These are phyloP conservation scores for Sebastes reedi DNA, from an alignment of 2,797 vertebrate genomes.

Conservation along the genomic window DNA sequence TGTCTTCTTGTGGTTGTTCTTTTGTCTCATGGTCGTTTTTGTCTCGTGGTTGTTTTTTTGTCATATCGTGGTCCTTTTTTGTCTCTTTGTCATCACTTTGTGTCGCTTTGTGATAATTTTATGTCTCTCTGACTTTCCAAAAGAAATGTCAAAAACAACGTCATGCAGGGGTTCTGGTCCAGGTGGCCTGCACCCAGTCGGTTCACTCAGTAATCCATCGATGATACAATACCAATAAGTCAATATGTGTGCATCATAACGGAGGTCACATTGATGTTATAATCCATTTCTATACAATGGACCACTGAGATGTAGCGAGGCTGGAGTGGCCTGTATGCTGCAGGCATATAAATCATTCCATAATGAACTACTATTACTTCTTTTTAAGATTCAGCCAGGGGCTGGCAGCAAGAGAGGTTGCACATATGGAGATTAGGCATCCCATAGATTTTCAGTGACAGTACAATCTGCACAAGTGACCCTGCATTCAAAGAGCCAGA, in stretches of 20 bases:
- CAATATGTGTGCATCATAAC: neutral
- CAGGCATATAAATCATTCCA: neutral
- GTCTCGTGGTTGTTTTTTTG: too few relatives aligned
- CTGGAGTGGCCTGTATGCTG: neutral
- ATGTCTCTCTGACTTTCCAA: neutral
- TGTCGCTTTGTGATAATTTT: fast-evolving
- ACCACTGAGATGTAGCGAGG: neutral
- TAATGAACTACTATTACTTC: neutral
- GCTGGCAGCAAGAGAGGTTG: neutral
- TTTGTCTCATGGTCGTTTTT: too few relatives aligned
- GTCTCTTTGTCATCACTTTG: too few relatives aligned
- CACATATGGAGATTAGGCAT: neutral
- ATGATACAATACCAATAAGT: neutral
- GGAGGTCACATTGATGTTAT: neutral
- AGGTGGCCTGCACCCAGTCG: neutral
- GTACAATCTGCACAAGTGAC: slow-evolving; percentile 4
- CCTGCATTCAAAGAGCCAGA: slow-evolving; percentile 16
- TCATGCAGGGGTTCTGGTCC: neutral
- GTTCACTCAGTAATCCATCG: neutral
- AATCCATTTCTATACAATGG: neutral
- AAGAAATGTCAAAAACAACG: neutral
- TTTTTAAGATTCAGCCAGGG: neutral
- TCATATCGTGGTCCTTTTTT: neutral
- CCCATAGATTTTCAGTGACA: slow-evolving; percentile 3
- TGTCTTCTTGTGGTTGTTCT: neutral